Conservation (phyloP, 2,113 vertebrate genomes). For the Solea senegalensis region DNA sequence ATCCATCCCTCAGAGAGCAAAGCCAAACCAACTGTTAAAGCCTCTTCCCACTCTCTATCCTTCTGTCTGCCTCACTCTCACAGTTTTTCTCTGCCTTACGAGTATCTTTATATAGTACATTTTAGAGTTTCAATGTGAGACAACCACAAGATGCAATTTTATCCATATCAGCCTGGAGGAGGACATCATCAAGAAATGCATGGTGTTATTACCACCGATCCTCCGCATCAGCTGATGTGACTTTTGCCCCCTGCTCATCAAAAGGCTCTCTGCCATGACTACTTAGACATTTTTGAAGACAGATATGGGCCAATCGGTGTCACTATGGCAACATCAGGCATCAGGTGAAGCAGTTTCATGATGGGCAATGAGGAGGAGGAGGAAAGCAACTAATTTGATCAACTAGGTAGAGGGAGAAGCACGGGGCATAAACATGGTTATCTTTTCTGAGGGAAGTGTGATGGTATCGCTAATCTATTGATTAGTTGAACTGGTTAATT, state of each 20-base stretch:
- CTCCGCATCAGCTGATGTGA: conserved; percentile 14
- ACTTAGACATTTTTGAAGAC: conserved; percentile 59
- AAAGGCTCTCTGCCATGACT: conserved; percentile 21
- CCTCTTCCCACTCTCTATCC: conserved; percentile 19
- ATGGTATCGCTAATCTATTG: conserved; percentile 45
- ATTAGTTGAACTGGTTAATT: conserved; percentile 43
- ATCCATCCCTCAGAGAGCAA: conserved; percentile 63
- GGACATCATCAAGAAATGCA: conserved; percentile 4
- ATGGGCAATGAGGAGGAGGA: conserved; percentile 25
- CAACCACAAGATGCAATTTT: conserved; percentile 3
- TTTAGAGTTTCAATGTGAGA: conserved; percentile 13
- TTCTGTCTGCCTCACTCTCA: conserved; percentile 32
- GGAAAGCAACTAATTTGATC: conserved; percentile 58
- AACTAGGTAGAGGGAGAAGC: conserved; percentile 29
- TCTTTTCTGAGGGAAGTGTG: conserved; percentile 36
- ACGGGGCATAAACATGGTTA: conserved; percentile 36
- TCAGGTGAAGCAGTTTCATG: conserved; percentile 61
- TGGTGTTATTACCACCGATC: conserved; percentile 10
- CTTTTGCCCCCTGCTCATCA: conserved; percentile 43
- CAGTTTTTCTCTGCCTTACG: not conserved
- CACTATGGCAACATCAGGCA: conserved; percentile 74
- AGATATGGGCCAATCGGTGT: conserved; percentile 70
- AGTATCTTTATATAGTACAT: conserved; percentile 14
- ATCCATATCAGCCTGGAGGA: conserved; percentile 1
- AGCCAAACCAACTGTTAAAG: conserved; percentile 69